A percentile compares a stretch with the other conserved stretches of the same genome.
phyloP scores from a whole-genome alignment of 2,888 invertebrate species.

The Microchrysa polita region DNA sequence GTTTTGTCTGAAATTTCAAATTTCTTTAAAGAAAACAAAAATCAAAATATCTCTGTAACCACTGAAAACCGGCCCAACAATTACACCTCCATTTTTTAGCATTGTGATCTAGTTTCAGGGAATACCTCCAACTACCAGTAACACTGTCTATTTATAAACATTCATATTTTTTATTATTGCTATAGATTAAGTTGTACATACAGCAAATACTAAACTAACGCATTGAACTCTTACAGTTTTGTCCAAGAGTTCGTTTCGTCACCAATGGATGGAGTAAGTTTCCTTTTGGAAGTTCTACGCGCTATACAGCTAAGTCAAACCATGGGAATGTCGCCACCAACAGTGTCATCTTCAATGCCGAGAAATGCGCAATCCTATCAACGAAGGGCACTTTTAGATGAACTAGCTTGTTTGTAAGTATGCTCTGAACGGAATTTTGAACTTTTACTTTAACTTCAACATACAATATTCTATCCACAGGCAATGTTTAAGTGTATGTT shows the following conservation, averaged over 20 bases:
- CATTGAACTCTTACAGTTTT: conserved; percentile 71
- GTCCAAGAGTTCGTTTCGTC: conserved; percentile 91
- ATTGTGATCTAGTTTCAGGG: too few species aligned
- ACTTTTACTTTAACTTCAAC: not conserved
- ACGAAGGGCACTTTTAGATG: conserved; percentile 82
- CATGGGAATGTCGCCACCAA: conserved; percentile 64
- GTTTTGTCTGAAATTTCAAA: too few species aligned
- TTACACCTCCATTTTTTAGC: too few species aligned
- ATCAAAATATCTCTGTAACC: too few species aligned
- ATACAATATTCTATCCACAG: conserved; percentile 59
- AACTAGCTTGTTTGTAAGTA: conserved; percentile 82
- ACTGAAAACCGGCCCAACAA: too few species aligned
- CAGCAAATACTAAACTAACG: not conserved
- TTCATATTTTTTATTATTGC: too few species aligned
- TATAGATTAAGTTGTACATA: too few species aligned
- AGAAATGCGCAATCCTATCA: conserved; percentile 74
- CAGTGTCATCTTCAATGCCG: conserved; percentile 61
- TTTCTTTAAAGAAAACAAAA: too few species aligned
- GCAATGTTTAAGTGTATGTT: conserved; percentile 85
- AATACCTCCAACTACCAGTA: too few species aligned
- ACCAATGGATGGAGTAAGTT: conserved; percentile 86
- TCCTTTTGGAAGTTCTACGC: conserved; percentile 84
- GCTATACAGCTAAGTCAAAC: conserved; percentile 85
- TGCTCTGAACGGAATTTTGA: not conserved
- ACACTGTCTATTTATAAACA: too few species aligned